A percentile compares a stretch with the other conserved stretches of the same genome.
Conservation (phyloP, 2,888 invertebrate species). For the Mimachlamys varia region DNA sequence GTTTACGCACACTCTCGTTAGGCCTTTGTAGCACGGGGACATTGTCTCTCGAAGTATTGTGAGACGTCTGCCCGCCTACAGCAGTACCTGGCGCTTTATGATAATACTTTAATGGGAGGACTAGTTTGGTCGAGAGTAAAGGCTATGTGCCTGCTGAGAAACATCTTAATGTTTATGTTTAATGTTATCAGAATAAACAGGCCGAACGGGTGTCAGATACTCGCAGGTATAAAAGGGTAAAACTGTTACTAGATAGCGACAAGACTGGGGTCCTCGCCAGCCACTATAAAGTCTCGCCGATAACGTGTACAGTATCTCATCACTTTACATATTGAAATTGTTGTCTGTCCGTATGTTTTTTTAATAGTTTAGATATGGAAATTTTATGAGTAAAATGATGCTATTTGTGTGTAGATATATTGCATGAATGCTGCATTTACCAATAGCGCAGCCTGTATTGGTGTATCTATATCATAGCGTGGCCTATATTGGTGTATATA, state of each 20-base stretch:
- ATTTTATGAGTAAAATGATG: no score
- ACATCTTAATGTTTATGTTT: not conserved
- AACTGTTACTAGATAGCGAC: not conserved
- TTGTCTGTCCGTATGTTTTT: no score
- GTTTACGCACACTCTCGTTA: not conserved
- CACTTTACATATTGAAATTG: not conserved
- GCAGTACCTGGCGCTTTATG: not conserved
- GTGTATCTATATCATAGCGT: no score
- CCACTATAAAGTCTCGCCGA: not conserved
- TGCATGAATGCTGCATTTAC: no score
- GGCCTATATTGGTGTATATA: no score
- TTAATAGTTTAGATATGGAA: no score
- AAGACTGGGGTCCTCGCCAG: not conserved
- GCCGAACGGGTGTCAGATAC: constrained; percentile 9
- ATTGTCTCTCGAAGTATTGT: not conserved
- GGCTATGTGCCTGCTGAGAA: not conserved
- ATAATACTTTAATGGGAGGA: constrained; percentile 1
- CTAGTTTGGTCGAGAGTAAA: not conserved
- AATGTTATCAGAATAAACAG: constrained; percentile 16
- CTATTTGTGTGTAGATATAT: no score
- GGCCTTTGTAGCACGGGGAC: no score
- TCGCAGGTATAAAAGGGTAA: constrained; percentile 1
- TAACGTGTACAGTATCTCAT: not conserved
- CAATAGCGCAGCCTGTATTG: no score
- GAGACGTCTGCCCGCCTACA: not conserved